Conservation (phyloP, 1,140 invertebrate genomes). For the Drosophila serrata region DNA sequence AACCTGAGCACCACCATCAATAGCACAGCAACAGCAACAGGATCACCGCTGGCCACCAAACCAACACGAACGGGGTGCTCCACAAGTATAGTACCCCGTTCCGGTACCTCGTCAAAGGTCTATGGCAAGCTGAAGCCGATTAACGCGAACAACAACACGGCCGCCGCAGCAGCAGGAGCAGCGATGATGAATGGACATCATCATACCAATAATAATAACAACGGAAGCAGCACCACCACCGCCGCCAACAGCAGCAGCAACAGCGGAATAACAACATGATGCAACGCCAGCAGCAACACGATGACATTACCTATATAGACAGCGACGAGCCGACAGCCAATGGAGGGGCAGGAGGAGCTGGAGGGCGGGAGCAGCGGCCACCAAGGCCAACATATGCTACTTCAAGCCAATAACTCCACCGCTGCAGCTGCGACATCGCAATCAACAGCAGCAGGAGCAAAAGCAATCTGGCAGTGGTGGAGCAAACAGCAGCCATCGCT, state of each 20-base stretch:
- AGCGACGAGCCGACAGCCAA: slow-evolving; percentile 73
- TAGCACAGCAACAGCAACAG: slow-evolving; percentile 18
- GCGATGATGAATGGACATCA: slow-evolving; percentile 25
- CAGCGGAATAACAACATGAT: slow-evolving; percentile 59
- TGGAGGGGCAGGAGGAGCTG: slow-evolving; percentile 1
- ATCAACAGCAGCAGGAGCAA: slow-evolving; percentile 29
- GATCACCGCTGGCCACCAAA: slow-evolving; percentile 7
- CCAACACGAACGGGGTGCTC: slow-evolving; percentile 24
- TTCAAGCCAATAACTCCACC: slow-evolving; percentile 72
- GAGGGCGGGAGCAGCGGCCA: background rate
- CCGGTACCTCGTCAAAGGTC: slow-evolving; percentile 25
- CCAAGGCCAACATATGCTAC: slow-evolving; percentile 53
- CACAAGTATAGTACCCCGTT: slow-evolving; percentile 26
- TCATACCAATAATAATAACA: slow-evolving; percentile 14
- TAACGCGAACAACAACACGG: slow-evolving; percentile 2
- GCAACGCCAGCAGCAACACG: slow-evolving; percentile 63
- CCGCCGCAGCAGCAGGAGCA: background rate
- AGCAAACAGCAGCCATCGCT: slow-evolving; percentile 13
- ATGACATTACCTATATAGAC: slow-evolving; percentile 83
- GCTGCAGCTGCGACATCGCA: slow-evolving; percentile 36
- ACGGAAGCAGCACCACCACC: slow-evolving; percentile 13
- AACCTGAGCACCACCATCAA: slow-evolving; percentile 8
- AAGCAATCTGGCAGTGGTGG: slow-evolving; percentile 9
- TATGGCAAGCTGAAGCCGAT: slow-evolving; percentile 57
- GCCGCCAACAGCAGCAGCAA: slow-evolving; percentile 15